Base-by-base conservation (phyloP, 1,140 invertebrate genomes). In the Aplysia californica region DNA sequence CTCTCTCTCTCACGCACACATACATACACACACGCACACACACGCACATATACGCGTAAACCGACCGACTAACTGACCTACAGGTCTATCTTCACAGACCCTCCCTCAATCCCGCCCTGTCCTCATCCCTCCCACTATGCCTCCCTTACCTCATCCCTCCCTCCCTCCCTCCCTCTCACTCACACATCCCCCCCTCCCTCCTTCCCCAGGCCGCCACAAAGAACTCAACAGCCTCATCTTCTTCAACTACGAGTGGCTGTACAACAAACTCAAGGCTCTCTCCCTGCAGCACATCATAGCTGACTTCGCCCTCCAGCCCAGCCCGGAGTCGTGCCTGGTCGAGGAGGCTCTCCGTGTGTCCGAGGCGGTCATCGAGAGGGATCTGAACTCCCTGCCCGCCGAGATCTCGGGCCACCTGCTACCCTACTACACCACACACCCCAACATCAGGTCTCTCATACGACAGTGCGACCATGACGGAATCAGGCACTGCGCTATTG, bases 241-340 rank as follows among this genome's bases (percentile, higher is more conserved):
- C 44, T 88, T 88, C 69, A 87, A 87, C 75, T 88, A 87, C 64
- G 86, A 87, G 65, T 88, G 86, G 86, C 73, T 88, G 59, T 88
- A 87, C 78, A 86, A 84, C 71, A 88, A 88, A 79, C 83, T 82
- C 0, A 87, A 86, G 74, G 86, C 86, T 18, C 77, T 88, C 3
- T 87, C 86, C 0, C 59, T 88, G 69, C 83, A 84, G 67, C 85
- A 88, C 75, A 84, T 86, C 29, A 78, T 88, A 56, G 80, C 77
- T 10, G 86, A 87, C 75, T 86, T 88, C 75, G 80, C 75, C 2
- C 78, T 88, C 10, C 84, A 86, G 68, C 86, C 85, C 0, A 70
- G 83, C 35, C 76, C 79, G 29, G 86, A 88, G 71, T 82, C 85
- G 3, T 75, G 76, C 1, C 75, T 88, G 15, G 83, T 88, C 2